Evolutionary conservation across 2,888 invertebrate genomes (phyloP).

Genomic region (Oeneis ivallda): DNA sequence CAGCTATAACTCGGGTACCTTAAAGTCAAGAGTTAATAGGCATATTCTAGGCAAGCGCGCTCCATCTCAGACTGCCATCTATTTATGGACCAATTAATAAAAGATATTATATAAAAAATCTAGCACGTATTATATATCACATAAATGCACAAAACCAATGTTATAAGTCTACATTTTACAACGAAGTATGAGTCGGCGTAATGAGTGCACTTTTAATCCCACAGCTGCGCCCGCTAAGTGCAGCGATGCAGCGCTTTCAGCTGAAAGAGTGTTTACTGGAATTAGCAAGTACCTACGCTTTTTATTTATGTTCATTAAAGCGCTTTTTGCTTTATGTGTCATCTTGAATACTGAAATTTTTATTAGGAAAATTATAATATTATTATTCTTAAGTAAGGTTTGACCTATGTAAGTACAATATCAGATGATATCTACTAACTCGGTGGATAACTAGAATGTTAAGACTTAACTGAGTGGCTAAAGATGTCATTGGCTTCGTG

Average conservation of each 20-base stretch:
- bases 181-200: conserved; percentile 20
- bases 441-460: background rate
- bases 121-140: background rate
- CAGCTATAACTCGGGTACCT: background rate
- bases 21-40: no score
- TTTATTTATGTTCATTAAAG: conserved; percentile 10
- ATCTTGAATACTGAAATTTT: background rate
- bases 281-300: background rate
- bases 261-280: conserved; percentile 26
- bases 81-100: no score
- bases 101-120: no score
- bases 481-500: no score
- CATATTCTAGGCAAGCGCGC: no score
- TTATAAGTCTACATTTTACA: background rate
- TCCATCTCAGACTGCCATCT: no score
- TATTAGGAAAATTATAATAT: background rate
- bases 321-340: conserved; percentile 18
- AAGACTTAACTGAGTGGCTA: no score
- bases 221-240: conserved; percentile 72
- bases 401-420: background rate
- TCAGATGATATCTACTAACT: background rate
- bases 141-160: conserved; percentile 5
- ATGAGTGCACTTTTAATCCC: conserved; percentile 63
- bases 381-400: background rate
- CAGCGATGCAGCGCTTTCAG: conserved; percentile 45